Base-by-base conservation (phyloP, 2,797 vertebrate species). In the Trachops cirrhosus region DNA sequence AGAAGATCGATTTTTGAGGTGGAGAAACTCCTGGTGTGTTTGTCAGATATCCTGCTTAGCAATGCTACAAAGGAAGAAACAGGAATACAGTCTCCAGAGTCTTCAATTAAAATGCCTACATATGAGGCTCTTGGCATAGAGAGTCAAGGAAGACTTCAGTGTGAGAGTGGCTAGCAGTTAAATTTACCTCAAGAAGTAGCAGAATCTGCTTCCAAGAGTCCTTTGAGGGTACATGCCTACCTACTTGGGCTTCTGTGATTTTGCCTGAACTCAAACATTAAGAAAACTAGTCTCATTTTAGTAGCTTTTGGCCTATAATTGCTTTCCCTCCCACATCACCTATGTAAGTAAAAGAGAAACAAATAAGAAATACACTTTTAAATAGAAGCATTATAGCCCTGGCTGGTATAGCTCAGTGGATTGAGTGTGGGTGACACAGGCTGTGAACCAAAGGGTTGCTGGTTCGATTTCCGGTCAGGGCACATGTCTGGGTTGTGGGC, bases 311-410 rank as follows among this genome's bases (percentile, higher is more conserved):
- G 21, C 7, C 52, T 73, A 37, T 34, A 44, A 68, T 94, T 88
- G 19, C 21, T 41, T 64, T 84, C n/a, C 59, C 7, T n/a, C 26
- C 34, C 29, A 73, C 14, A 89, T 29, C 24, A 79, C 37, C 19
- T 89, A 39, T 67, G 79, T 52, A 86, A 92, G 37, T 71, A 70
- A 93, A 88, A 71, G 41, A 94, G 14, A 91, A 39, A 89, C 24
- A 78, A n/a, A 11, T 67, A 87, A 78, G 44, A 89, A 48, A 84
- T 32, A 9, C 11, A 29, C 2, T 64, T 88, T 64, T 83, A 64
- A 67, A 64, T 84, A 24, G 39, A 91, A 89, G 77, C 29, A 37
- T 21, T 59, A 19, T 50, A 79, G 19, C 50, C 50, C 50, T 52
- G 50, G 19, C 50, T 52, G 50, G 50, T 52, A 19, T 19, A 52